phyloP scores from a whole-genome alignment of 2,888 invertebrate genomes.

The Oligia strigilis region DNA sequence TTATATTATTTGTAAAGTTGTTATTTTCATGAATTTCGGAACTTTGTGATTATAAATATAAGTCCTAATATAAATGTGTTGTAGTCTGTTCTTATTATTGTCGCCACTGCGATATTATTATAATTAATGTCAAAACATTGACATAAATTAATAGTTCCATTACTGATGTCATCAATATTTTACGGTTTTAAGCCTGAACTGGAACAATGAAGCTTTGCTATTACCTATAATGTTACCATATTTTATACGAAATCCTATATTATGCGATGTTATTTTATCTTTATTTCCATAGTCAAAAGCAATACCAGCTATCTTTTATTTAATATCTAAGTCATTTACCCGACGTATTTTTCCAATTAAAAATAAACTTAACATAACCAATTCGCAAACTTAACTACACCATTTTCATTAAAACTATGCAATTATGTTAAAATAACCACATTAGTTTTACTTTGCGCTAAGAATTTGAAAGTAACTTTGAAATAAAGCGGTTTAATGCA shows the following conservation, averaged over 20 bases:
- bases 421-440: conserved; percentile 39
- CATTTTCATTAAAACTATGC: conserved; percentile 22
- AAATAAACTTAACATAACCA: neutral
- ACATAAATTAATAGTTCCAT: neutral
- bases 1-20: neutral
- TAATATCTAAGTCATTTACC: neutral
- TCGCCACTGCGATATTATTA: neutral
- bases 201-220: neutral
- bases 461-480: conserved; percentile 19
- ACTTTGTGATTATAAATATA: too few species aligned
- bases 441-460: conserved; percentile 26
- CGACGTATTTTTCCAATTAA: neutral
- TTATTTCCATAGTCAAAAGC: neutral
- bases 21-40: neutral
- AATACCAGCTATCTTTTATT: neutral
- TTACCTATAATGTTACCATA: neutral
- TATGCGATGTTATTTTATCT: neutral
- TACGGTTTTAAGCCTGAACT: neutral
- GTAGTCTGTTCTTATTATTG: too few species aligned
- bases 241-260: neutral
- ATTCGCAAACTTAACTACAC: conserved; percentile 18
- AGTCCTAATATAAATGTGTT: neutral
- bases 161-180: neutral
- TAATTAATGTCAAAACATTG: neutral
- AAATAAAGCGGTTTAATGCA: conserved; percentile 24